phyloP scores from a whole-genome alignment of 1,140 invertebrate genomes.

The Heliconius hermathena region DNA sequence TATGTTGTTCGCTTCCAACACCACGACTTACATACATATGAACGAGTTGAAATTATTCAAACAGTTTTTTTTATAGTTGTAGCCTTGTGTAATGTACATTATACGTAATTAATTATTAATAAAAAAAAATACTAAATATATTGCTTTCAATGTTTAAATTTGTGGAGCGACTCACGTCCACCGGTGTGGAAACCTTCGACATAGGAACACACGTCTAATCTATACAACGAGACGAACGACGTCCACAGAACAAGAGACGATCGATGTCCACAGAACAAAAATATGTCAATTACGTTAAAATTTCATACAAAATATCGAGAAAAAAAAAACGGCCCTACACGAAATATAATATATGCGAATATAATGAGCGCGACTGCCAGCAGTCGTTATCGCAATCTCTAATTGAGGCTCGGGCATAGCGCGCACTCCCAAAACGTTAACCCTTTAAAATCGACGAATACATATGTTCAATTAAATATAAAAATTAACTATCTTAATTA shows the following conservation, averaged over 20 bases:
- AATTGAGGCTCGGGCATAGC: slow-evolving; percentile 55
- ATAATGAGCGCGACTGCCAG: slow-evolving; percentile 60
- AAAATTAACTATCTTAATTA: slow-evolving; percentile 2
- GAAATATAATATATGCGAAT: slow-evolving; percentile 23
- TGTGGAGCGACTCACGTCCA: not conserved
- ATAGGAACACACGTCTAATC: slow-evolving; percentile 30
- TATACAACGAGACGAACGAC: slow-evolving; percentile 9
- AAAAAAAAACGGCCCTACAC: slow-evolving; percentile 25
- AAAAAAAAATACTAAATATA: slow-evolving; percentile 30
- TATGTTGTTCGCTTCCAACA: too few species aligned
- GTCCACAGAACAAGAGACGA: not conserved
- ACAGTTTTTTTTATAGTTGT: too few species aligned
- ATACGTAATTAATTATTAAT: slow-evolving; percentile 1
- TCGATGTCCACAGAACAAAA: not conserved
- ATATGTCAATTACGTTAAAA: slow-evolving; percentile 26
- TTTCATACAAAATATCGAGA: slow-evolving; percentile 17
- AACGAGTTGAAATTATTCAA: too few species aligned
- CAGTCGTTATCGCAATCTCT: slow-evolving; percentile 56
- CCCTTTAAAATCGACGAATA: not conserved
- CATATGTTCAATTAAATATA: not conserved
- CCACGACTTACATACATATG: too few species aligned
- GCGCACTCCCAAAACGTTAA: slow-evolving; percentile 20
- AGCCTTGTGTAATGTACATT: not conserved
- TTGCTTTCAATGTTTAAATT: slow-evolving; percentile 29
- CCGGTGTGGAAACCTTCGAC: slow-evolving; percentile 9